Percentiles rank a stretch among this genome's conserved stretches.
These are phyloP conservation scores for Coptodon bakossiorum DNA, from an alignment of 2,113 vertebrate species.

Conservation along the genomic window DNA sequence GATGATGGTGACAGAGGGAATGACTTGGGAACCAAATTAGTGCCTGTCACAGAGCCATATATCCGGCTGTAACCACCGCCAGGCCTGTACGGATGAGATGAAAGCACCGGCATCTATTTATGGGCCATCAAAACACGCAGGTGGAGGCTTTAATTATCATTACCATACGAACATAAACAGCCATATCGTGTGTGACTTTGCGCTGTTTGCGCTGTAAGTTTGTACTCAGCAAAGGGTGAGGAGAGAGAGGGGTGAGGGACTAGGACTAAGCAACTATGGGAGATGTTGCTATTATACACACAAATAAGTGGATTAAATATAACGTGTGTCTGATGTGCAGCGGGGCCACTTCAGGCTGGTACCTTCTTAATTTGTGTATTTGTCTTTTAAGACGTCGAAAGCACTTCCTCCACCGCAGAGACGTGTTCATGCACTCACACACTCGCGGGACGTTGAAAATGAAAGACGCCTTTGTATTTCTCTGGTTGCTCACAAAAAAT, in stretches of 20 bases:
- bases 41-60: slow-evolving; percentile 31
- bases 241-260: neutral
- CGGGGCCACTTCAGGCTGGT: neutral
- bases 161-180: slow-evolving; percentile 26
- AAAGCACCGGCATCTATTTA: slow-evolving; percentile 41
- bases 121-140: slow-evolving; percentile 34
- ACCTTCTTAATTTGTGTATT: neutral
- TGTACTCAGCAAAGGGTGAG: neutral
- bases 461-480: neutral
- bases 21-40: slow-evolving; percentile 46
- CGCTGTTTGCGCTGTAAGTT: neutral
- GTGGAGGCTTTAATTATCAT: slow-evolving; percentile 58
- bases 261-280: neutral
- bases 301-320: slow-evolving; percentile 25
- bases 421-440: neutral
- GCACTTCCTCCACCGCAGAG: neutral
- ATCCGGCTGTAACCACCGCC: slow-evolving; percentile 37
- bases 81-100: slow-evolving; percentile 18
- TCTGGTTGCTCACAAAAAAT: neutral
- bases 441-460: neutral
- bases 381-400: neutral
- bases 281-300: slow-evolving; percentile 24
- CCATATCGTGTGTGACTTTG: neutral
- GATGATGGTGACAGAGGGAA: slow-evolving; percentile 14
- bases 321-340: neutral